These are phyloP conservation scores for Oryzias dopingdopingensis DNA, from an alignment of 2,797 vertebrate genomes.

Conservation along the genomic window DNA sequence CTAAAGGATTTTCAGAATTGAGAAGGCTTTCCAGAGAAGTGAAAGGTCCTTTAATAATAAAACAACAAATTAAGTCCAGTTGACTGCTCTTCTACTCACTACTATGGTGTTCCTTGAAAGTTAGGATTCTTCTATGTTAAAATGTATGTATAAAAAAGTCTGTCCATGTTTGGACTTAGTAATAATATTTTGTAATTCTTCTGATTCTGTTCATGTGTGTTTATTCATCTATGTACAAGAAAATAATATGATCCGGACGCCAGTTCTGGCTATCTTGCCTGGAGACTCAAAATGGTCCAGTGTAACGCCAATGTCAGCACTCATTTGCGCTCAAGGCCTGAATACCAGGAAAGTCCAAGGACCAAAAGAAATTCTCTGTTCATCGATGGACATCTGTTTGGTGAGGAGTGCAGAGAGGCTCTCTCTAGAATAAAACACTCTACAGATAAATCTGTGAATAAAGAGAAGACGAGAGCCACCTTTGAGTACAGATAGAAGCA, in stretches of 20 bases:
- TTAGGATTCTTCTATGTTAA: no score
- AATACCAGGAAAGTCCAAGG: slow-evolving; percentile 23
- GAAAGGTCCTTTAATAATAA: no score
- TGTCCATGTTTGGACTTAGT: no score
- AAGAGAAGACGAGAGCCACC: slow-evolving; percentile 31
- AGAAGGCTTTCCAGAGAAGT: no score
- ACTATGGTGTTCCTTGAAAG: no score
- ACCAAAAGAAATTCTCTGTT: slow-evolving; percentile 9
- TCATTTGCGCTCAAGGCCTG: no score
- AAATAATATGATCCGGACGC: slow-evolving; percentile 25
- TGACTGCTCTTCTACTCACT: no score
- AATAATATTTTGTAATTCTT: no score
- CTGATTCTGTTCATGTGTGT: no score
- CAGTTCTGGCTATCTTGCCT: slow-evolving; percentile 22
- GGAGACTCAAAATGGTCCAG: background rate
- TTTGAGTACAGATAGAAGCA: slow-evolving; percentile 27
- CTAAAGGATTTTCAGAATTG: no score
- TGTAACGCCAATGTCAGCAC: background rate
- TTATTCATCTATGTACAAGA: slow-evolving; percentile 14
- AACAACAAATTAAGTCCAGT: no score
- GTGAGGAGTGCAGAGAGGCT: slow-evolving; percentile 24
- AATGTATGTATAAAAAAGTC: no score
- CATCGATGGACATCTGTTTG: slow-evolving; percentile 18
- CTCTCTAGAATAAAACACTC: slow-evolving; percentile 29
- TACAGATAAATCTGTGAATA: slow-evolving; percentile 14